Percentiles rank a stretch among this genome's conserved stretches.
phyloP scores from a whole-genome alignment of 2,888 invertebrate genomes.

The Lycaena phlaeas region DNA sequence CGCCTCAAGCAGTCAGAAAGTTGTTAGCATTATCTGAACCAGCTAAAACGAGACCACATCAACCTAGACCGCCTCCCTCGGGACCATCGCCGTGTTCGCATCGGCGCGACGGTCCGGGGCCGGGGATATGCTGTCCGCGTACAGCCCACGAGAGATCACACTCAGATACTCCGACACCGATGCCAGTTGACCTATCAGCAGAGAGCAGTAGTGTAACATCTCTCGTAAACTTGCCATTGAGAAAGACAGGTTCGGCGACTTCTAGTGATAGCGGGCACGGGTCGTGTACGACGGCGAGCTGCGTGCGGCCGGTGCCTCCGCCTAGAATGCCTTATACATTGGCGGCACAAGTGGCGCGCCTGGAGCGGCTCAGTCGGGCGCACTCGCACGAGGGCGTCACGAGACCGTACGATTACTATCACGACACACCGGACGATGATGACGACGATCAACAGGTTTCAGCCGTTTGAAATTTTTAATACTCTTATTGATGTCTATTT shows the following conservation, averaged over 20 bases:
- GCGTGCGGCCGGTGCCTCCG: conserved; percentile 79
- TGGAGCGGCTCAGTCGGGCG: conserved; percentile 85
- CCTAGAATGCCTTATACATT: conserved; percentile 83
- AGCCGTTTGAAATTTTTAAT: conserved; percentile 56
- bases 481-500: conserved; percentile 59
- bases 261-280: conserved; percentile 94
- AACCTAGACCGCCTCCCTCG: conserved; percentile 79
- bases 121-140: conserved; percentile 59
- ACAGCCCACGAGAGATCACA: conserved; percentile 91
- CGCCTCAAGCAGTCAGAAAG: conserved; percentile 97
- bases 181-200: conserved; percentile 91
- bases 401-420: conserved; percentile 80
- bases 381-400: conserved; percentile 91
- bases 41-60: conserved; percentile 89
- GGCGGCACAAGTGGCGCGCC: conserved; percentile 88
- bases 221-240: conserved; percentile 88
- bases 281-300: conserved; percentile 72
- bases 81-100: conserved; percentile 78
- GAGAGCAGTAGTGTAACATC: conserved; percentile 97
- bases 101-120: conserved; percentile 74
- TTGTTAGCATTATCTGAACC: conserved; percentile 92
- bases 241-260: conserved; percentile 93
- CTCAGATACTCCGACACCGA: conserved; percentile 88
- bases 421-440: conserved; percentile 62
- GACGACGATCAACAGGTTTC: conserved; percentile 71